A percentile compares a stretch with the other conserved stretches of the same genome.
These are phyloP conservation scores for Muscicapa adusta DNA, from an alignment of 2,113 vertebrate genomes.

Conservation along the genomic window DNA sequence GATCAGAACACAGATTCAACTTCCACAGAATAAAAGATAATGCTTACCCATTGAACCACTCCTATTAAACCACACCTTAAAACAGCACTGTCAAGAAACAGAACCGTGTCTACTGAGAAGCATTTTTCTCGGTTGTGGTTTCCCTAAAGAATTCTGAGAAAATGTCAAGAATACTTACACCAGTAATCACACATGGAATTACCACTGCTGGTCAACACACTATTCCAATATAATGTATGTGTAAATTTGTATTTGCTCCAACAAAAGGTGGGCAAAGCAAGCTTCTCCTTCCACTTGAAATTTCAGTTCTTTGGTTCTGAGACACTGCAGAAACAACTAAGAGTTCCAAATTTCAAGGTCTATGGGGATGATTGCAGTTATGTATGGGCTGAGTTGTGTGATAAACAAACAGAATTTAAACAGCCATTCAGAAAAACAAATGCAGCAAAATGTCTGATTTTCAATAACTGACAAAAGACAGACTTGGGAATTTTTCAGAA, in stretches of 20 bases:
- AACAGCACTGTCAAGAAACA: background rate
- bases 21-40: background rate
- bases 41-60: background rate
- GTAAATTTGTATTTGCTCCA: background rate
- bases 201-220: background rate
- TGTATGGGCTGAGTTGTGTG: background rate
- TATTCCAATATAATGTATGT: fast-evolving
- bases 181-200: background rate
- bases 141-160: background rate
- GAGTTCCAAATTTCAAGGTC: background rate
- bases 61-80: background rate
- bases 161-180: background rate
- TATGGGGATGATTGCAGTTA: background rate
- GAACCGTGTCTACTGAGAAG: fast-evolving
- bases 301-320: background rate
- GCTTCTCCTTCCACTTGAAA: background rate
- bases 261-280: background rate
- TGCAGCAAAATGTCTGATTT: background rate
- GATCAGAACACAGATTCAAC: background rate
- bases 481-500: background rate
- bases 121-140: background rate
- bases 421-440: background rate
- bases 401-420: background rate
- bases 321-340: background rate
- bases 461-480: background rate